These are phyloP conservation scores for Meandrusa payeni DNA, from an alignment of 2,888 invertebrate species.

Conservation along the genomic window DNA sequence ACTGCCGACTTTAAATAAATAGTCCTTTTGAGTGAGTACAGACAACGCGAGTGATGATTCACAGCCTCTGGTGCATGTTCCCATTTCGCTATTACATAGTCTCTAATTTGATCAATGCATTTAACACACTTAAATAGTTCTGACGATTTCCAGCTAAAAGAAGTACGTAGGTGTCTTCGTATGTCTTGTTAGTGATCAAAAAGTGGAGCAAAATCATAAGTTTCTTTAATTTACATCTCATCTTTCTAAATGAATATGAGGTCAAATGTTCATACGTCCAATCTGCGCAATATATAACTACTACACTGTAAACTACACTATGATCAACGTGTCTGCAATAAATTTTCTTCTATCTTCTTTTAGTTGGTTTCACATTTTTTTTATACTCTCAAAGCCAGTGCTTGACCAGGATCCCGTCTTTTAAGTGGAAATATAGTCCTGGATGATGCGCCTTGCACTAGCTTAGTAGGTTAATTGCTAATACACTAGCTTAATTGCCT, in stretches of 20 bases:
- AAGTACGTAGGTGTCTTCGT: background rate
- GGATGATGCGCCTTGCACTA: too few species aligned
- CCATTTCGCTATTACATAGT: background rate
- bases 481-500: too few species aligned
- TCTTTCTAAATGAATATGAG: background rate
- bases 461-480: too few species aligned
- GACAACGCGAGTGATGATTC: constrained; percentile 12
- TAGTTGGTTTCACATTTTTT: too few species aligned
- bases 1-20: constrained; percentile 8
- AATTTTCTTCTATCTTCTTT: too few species aligned
- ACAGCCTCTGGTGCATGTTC: background rate
- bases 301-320: too few species aligned
- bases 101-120: constrained; percentile 5
- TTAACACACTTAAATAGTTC: background rate
- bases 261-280: too few species aligned
- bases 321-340: too few species aligned
- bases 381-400: too few species aligned
- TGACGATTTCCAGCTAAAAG: background rate
- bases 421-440: too few species aligned
- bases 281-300: too few species aligned
- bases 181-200: background rate
- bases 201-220: constrained; percentile 11
- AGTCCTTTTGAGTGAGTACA: constrained; percentile 9
- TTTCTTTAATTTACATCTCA: background rate
- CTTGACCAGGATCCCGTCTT: too few species aligned